Percentiles rank a stretch among this genome's conserved stretches.
Conservation (phyloP, 2,888 invertebrate species). For the Bugula neritina region DNA sequence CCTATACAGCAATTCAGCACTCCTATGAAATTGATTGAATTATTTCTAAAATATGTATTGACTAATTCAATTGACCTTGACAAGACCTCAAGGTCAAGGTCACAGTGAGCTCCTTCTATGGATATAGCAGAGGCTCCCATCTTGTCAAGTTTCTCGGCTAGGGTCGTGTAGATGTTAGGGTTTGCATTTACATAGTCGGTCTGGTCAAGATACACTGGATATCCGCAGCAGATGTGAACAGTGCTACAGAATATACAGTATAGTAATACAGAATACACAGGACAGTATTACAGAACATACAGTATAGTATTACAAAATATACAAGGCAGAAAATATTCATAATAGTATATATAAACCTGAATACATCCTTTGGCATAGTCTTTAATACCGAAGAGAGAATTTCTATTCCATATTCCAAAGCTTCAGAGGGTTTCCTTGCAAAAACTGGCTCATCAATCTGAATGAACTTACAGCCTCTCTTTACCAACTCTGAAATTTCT, state of each 20-base stretch:
- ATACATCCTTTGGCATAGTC: conserved; percentile 26
- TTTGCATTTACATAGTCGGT: conserved; percentile 29
- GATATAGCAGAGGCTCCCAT: conserved; percentile 27
- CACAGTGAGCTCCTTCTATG: conserved; percentile 30
- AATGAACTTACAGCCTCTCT: conserved; percentile 32
- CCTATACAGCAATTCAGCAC: too few relatives aligned
- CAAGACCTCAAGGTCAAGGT: conserved; percentile 29
- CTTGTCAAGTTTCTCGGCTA: conserved; percentile 29
- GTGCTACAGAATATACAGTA: conserved; percentile 9
- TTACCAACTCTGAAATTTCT: conserved; percentile 32
- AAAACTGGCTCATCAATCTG: conserved; percentile 34
- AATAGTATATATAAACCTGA: too few relatives aligned
- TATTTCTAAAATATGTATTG: too few relatives aligned
- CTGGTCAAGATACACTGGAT: conserved; percentile 27
- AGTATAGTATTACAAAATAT: too few relatives aligned
- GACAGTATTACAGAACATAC: too few relatives aligned
- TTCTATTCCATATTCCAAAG: conserved; percentile 31
- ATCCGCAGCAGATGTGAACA: conserved; percentile 31
- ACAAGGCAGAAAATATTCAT: too few relatives aligned
- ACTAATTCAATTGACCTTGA: too few relatives aligned
- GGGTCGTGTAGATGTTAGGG: conserved; percentile 15
- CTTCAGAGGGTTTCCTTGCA: conserved; percentile 29
- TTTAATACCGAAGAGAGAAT: conserved; percentile 19
- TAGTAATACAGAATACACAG: too few relatives aligned
- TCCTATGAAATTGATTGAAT: too few relatives aligned